These are phyloP conservation scores for Chydorus sphaericus DNA, from an alignment of 2,888 invertebrate genomes.

Conservation along the genomic window DNA sequence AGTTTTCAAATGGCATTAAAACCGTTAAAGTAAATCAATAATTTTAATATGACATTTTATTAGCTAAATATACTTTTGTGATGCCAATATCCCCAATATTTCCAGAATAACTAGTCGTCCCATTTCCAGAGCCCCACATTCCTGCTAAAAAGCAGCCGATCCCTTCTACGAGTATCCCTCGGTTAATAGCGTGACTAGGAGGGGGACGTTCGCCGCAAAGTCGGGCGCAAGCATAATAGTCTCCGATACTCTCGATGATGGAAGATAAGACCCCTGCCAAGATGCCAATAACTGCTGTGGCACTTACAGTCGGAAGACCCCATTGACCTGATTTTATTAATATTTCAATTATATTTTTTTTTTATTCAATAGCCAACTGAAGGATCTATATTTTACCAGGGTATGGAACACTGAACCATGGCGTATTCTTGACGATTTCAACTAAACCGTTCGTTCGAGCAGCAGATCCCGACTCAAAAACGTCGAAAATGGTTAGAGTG, in stretches of 20 bases:
- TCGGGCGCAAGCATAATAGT: slow-evolving; percentile 39
- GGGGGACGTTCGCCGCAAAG: slow-evolving; percentile 60
- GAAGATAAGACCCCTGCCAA: slow-evolving; percentile 26
- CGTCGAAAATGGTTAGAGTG: slow-evolving; percentile 47
- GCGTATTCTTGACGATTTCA: slow-evolving; percentile 50
- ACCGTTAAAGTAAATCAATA: background rate
- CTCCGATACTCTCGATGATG: slow-evolving; percentile 31
- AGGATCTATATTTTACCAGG: too few relatives aligned
- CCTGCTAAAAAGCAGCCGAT: slow-evolving; percentile 70
- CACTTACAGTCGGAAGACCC: slow-evolving; percentile 27
- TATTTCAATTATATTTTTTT: too few relatives aligned
- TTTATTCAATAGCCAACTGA: too few relatives aligned
- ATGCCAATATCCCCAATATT: slow-evolving; percentile 82
- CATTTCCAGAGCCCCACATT: slow-evolving; percentile 71
- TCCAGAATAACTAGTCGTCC: slow-evolving; percentile 77
- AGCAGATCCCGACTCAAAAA: slow-evolving; percentile 48
- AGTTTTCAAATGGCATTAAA: slow-evolving; percentile 12
- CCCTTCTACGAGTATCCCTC: slow-evolving; percentile 72
- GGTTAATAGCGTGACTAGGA: slow-evolving; percentile 70
- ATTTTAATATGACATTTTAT: too few relatives aligned
- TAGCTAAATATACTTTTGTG: slow-evolving; percentile 66
- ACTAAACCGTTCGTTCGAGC: slow-evolving; percentile 58
- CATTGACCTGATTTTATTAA: slow-evolving; percentile 28
- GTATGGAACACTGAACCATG: slow-evolving; percentile 67
- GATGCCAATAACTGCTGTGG: slow-evolving; percentile 27